Evolutionary conservation across 2,888 invertebrate species (phyloP).

Genomic region (Polydrusus pterygomalis): DNA sequence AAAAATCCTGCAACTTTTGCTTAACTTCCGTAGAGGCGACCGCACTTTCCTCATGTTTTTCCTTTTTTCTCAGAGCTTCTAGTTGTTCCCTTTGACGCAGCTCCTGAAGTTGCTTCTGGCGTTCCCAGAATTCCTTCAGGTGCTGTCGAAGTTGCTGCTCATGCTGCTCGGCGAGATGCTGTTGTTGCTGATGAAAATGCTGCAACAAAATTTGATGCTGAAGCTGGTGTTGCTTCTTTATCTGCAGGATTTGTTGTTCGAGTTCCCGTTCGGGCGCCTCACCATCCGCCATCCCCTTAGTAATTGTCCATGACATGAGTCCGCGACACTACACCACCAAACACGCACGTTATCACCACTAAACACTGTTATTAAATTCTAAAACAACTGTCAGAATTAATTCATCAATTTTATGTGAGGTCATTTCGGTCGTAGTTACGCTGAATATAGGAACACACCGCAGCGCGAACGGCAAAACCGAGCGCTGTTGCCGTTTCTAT

Average conservation of each 20-base stretch:
- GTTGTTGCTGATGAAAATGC: constrained; percentile 93
- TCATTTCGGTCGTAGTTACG: constrained; percentile 70
- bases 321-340: constrained; percentile 54
- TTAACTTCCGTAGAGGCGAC: constrained; percentile 97
- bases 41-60: constrained; percentile 96
- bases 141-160: constrained; percentile 92
- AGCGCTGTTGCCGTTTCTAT: constrained; percentile 65
- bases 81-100: constrained; percentile 86
- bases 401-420: constrained; percentile 70
- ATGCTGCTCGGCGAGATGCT: constrained; percentile 92
- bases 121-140: constrained; percentile 94
- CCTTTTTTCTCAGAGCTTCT: constrained; percentile 92
- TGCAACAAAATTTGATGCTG: constrained; percentile 94
- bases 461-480: constrained; percentile 60
- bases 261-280: constrained; percentile 71
- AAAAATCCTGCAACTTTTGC: constrained; percentile 89
- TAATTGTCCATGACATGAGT: constrained; percentile 62
- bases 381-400: constrained; percentile 68
- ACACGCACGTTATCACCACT: constrained; percentile 54
- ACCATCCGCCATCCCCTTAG: constrained; percentile 68
- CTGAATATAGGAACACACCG: constrained; percentile 62
- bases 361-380: constrained; percentile 48
- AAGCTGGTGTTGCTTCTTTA: constrained; percentile 94
- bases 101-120: constrained; percentile 87
- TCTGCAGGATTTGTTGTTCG: constrained; percentile 78